Conservation (phyloP, 2,113 vertebrate genomes). For the Bathybates hornii region DNA sequence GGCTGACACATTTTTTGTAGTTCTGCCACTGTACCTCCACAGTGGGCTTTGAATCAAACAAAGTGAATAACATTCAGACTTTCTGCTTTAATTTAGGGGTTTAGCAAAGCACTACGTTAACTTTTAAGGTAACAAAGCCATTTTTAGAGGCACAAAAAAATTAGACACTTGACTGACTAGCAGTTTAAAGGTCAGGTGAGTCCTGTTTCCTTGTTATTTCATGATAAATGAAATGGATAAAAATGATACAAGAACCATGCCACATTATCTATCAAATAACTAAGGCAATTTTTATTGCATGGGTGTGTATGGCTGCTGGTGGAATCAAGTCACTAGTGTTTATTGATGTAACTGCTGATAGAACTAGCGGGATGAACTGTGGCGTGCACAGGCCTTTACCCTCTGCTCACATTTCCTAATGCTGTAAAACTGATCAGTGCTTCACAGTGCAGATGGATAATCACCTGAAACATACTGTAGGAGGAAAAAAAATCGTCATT, state of each 20-base stretch:
- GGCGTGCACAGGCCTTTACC: background rate
- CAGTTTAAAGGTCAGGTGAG: background rate
- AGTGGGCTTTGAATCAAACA: background rate
- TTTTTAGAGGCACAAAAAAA: background rate
- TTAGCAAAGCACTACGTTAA: rapidly evolving
- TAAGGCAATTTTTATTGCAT: background rate
- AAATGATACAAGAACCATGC: background rate
- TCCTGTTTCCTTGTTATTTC: background rate
- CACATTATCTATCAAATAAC: background rate
- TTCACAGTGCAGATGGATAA: background rate
- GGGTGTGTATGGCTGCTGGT: background rate
- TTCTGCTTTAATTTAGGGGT: background rate
- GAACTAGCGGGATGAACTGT: background rate
- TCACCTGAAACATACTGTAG: background rate
- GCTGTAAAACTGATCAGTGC: background rate
- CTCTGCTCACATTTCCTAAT: background rate
- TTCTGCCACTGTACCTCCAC: background rate
- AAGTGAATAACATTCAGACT: background rate
- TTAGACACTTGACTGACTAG: background rate
- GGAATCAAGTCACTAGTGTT: background rate
- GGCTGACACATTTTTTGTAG: background rate
- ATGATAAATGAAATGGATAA: background rate
- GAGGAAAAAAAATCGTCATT: background rate
- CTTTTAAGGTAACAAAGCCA: background rate
- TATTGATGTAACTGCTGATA: background rate